Base-by-base conservation (phyloP, 37 sponge, comb jelly and placozoan genomes). In the Eunapius fragilis region DNA sequence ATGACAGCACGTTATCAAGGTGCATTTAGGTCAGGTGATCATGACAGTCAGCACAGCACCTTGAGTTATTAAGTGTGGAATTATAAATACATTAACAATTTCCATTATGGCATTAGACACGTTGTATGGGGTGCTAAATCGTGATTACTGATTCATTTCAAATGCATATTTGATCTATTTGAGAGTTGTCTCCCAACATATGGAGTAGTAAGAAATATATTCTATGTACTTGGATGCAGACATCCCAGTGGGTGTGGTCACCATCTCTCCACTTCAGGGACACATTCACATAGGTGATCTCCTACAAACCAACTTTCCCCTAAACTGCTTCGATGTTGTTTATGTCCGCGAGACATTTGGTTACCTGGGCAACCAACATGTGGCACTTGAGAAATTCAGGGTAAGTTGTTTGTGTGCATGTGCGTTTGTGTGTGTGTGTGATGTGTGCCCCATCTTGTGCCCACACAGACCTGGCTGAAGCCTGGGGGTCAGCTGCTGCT, bases 211-310 rank as follows among this genome's bases (percentile, higher is more conserved):
- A 41, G 6, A 41, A 41, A 6, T 41, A 41, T 41, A 6, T 41
- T 9, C 7, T 45, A 58, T 2, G 58, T 11, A 10, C 58, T 58
- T 58, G 58, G 19, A 11, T 19, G 17, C 14, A 11, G 58, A 2
- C 17, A 11, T 58, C 41, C 14, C 17, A 58, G 1, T 9, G 41
- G 41, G 41, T 41, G 41, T 41, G 41, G 41, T 41, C 41, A 41
- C 6, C 58, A 11, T 17, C 17, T 58, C 58, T 19, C 9, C 9
- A 4, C 22, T 32, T 4, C 82, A 91, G 91, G 87, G 82, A 4
- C 84, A 48, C 48, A 82, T 87, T 81, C 79, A 91, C 36, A 77
- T 91, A 12, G 81, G 79, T 17, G 92, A 91, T 80, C 72, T 81
- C 30, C 76, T 75, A 9, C 33, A 26, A 0, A 36, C 41, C 22